These are phyloP conservation scores for Seriola rivoliana DNA, from an alignment of 2,113 vertebrate genomes.

Conservation along the genomic window DNA sequence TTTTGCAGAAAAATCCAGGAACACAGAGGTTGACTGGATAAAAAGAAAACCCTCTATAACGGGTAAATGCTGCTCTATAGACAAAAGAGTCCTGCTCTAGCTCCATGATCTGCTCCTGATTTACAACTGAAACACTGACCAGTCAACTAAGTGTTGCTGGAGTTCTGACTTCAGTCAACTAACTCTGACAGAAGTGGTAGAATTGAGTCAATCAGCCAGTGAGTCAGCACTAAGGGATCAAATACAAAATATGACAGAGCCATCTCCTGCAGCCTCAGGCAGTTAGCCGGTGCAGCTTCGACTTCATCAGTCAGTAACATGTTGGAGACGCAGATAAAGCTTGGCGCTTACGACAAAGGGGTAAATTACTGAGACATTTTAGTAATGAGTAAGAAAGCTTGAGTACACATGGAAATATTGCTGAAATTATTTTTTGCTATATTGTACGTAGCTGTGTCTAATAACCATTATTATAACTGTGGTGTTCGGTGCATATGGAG, in stretches of 20 bases:
- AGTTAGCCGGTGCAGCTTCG: background rate
- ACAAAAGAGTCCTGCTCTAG: background rate
- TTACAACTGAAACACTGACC: background rate
- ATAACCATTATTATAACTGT: background rate
- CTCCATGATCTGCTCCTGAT: background rate
- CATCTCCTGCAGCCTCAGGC: too few relatives aligned
- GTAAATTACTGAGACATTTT: background rate
- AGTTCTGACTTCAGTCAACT: too few relatives aligned
- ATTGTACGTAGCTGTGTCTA: too few relatives aligned
- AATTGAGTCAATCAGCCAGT: background rate
- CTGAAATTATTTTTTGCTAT: background rate
- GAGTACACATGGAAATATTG: background rate
- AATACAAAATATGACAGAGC: background rate
- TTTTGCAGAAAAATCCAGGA: slow-evolving; percentile 9
- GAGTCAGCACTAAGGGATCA: too few relatives aligned
- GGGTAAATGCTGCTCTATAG: background rate
- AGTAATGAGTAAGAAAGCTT: background rate
- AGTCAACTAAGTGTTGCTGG: too few relatives aligned
- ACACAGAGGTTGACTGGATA: too few relatives aligned
- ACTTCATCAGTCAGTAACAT: background rate
- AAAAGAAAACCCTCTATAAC: background rate
- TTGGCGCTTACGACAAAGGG: background rate
- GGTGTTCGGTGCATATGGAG: background rate
- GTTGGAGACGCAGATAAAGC: background rate
- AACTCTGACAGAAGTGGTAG: background rate